A percentile compares a stretch with the other conserved stretches of the same genome.
Evolutionary conservation across 1,140 invertebrate genomes (phyloP).

Genomic region (Drosophila mayri): DNA sequence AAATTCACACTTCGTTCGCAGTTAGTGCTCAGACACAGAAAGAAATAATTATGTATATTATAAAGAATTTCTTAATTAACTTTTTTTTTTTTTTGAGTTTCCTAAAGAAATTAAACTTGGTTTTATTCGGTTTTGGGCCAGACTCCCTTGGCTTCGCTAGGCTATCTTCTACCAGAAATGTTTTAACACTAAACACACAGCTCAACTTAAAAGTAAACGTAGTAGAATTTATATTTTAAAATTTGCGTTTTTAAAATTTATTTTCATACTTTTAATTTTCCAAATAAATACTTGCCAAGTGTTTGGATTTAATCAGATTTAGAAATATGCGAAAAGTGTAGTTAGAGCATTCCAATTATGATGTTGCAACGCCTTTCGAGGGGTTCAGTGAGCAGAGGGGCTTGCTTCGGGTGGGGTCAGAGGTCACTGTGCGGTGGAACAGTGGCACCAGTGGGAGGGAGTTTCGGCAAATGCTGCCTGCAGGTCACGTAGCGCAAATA

Average conservation of each 20-base stretch:
- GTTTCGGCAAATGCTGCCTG: constrained; percentile 53
- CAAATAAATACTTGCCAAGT: too few relatives aligned
- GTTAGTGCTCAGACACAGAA: neutral
- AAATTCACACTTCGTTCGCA: constrained; percentile 3
- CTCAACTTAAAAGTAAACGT: too few relatives aligned
- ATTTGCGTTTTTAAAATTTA: too few relatives aligned
- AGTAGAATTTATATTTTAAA: neutral
- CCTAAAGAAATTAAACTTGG: neutral
- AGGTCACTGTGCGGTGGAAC: constrained; percentile 2
- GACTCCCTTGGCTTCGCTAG: too few relatives aligned
- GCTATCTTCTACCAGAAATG: neutral
- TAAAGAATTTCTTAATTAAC: neutral
- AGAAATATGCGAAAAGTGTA: neutral
- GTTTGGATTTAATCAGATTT: neutral
- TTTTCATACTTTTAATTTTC: neutral
- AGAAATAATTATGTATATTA: neutral
- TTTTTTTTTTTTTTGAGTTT: too few relatives aligned
- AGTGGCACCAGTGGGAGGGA: neutral
- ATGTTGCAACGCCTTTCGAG: constrained; percentile 35
- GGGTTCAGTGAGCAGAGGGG: neutral
- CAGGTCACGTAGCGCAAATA: constrained; percentile 76
- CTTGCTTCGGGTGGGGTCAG: neutral
- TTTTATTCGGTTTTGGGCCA: neutral
- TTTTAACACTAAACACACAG: neutral
- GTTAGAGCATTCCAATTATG: constrained; percentile 52